phyloP scores from a whole-genome alignment of 2,113 vertebrate genomes.

The Oryzias curvinotus region DNA sequence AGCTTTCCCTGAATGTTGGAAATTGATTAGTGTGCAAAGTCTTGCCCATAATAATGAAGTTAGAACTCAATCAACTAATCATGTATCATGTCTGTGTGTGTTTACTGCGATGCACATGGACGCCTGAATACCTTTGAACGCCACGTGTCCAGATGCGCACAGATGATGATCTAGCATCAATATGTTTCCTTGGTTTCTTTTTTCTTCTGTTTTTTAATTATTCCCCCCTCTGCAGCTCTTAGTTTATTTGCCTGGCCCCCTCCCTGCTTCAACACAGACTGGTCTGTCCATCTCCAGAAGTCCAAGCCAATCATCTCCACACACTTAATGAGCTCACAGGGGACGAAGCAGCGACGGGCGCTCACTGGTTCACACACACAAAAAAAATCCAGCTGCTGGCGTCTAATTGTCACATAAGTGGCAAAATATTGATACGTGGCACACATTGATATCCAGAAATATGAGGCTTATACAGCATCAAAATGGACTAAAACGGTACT shows the following conservation, averaged over 20 bases:
- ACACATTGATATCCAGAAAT: conserved; percentile 36
- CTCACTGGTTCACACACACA: conserved; percentile 20
- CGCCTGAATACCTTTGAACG: conserved; percentile 21
- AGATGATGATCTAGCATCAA: conserved; percentile 4
- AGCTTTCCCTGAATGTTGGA: conserved; percentile 54
- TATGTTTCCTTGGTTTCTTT: neutral
- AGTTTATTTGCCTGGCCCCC: neutral
- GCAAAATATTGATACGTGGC: conserved; percentile 58
- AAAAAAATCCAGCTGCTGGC: conserved; percentile 68
- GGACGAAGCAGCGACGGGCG: conserved; percentile 49
- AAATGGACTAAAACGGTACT: neutral
- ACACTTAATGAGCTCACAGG: conserved; percentile 64
- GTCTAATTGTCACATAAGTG: conserved; percentile 69
- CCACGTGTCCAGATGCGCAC: conserved; percentile 1
- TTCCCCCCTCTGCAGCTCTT: conserved; percentile 1
- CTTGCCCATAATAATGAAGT: conserved; percentile 59
- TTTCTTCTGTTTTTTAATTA: neutral
- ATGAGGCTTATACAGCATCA: conserved; percentile 7
- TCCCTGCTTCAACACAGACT: conserved; percentile 9
- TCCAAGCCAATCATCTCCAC: conserved; percentile 56
- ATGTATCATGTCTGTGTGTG: conserved; percentile 43
- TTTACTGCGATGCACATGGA: conserved; percentile 22
- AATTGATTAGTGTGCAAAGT: conserved; percentile 67
- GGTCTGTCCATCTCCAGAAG: conserved; percentile 43
- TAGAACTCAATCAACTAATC: conserved; percentile 69